Base-by-base conservation (phyloP, 2,113 vertebrate genomes). In the Oncorhynchus masou region DNA sequence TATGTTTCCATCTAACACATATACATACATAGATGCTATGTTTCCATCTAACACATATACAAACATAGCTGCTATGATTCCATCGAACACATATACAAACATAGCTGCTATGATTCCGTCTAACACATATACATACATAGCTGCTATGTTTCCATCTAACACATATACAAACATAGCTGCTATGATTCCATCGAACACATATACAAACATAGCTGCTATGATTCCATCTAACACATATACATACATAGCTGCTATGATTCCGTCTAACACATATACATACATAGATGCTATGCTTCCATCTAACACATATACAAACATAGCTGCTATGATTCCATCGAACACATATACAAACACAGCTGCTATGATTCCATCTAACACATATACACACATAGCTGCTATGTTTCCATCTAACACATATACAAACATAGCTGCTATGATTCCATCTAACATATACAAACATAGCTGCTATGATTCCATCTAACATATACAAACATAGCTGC, bases 101-200 rank as follows among this genome's bases (percentile, higher is more conserved):
- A 34, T 34, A 34, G 5, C 31, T 34, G n/a, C 31, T 34, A 34
- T 34, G 5, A 54, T 16, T 54, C 70, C 48, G 7, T 27, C 9
- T 62, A 29, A 39, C 45, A 34, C n/a, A n/a, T 51, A 29, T 65
- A 13, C 0, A 34, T 34, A 0, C 22, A 25, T 16, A 15, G 31
- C 24, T 13, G n/a, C 66, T 12, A 54, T 64, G 45, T 3, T 76
- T 80, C 31, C 24, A n/a, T 19, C 45, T 79, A 45, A 39, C 62
- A 60, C n/a, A n/a, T 7, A 45, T 31, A 49, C 25, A 51, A 0
- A 0, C 31, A 34, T 34, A 31, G 3, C 49, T 16, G n/a, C 15
- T 54, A 54, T 19, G 13, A 22, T 9, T 62, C 31, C 6, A 34
- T 34, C 6, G 1, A 34, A 34, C 31, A 5, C 4, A 31, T 4